These are phyloP conservation scores for Zygogramma bicolorata DNA, from an alignment of 2,888 invertebrate genomes.

Conservation along the genomic window DNA sequence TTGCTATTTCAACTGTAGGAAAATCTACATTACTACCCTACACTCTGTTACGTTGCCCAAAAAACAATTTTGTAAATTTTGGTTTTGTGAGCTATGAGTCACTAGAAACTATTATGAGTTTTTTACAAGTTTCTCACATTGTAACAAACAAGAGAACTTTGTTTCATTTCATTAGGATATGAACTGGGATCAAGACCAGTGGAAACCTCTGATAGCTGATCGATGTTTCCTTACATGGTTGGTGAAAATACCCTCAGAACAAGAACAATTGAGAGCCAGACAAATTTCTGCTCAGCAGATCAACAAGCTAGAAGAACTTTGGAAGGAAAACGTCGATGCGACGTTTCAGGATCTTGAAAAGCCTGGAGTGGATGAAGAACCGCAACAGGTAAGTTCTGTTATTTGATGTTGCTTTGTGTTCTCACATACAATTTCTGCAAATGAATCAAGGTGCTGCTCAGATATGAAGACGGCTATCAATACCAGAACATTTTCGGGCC, in stretches of 20 bases:
- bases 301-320: constrained; percentile 96
- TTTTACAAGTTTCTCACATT: too few species aligned
- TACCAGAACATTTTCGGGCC: constrained; percentile 99
- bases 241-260: constrained; percentile 96
- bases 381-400: constrained; percentile 80
- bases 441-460: constrained; percentile 62
- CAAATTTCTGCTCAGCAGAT: constrained; percentile 98
- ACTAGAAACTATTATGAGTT: too few species aligned
- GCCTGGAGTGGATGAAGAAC: constrained; percentile 98
- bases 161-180: constrained; percentile 75
- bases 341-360: constrained; percentile 98
- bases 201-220: constrained; percentile 98
- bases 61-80: too few species aligned
- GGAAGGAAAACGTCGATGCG: constrained; percentile 98
- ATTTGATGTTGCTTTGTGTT: background rate
- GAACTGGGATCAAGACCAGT: constrained; percentile 99
- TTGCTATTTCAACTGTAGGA: too few species aligned
- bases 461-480: constrained; percentile 99
- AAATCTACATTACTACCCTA: too few species aligned
- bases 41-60: too few species aligned
- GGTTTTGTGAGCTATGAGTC: too few species aligned
- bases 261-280: constrained; percentile 94
- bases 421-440: background rate
- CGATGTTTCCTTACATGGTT: constrained; percentile 97
- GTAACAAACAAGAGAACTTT: background rate